Evolutionary conservation across 1,140 invertebrate genomes (phyloP), one percentile per base, ranked within the genome.

Genomic region (Ganaspis sp.): DNA sequence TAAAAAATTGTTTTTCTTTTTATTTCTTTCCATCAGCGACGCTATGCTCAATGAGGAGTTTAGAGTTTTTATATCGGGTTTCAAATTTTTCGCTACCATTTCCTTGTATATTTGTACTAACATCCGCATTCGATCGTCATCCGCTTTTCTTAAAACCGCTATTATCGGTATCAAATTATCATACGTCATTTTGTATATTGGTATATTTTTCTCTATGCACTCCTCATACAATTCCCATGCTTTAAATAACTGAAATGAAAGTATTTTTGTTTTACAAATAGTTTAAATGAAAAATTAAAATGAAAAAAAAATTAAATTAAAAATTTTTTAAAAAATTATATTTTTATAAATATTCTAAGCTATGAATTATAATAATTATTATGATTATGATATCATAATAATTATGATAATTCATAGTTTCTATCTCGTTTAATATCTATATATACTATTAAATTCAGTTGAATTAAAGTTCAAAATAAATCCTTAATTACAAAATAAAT

Each of bases 21-120:
- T 1, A 69, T 34, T 6, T 23, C 0, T 21, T 3, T n/a, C 34
- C 1, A 77, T 38, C 4, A 70, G 42, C 23, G n/a, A 0, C 72
- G 12, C 17, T 6, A 69, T 76, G 3, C 85, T 92, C 8, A 98
- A 89, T 76, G 94, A 91, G 0, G 94, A 87, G 87, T 97, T 97
- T 17, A 98, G 89, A 0, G 96, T 98, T 2, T 90, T 90, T 4
- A 96, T 69, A 90, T 97, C 95, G 42, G 97, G 97, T 64, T 82
- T 74, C 0, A 96, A 19, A 64, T 92, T 90, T 53, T 90, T 87
- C 38, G 87, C 70, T 1, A 90, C 89, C 93, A 97, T 96, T 82
- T 92, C 85, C 26, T 79, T 70, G 29, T 97, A 85, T 23, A 95
- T 73, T 19, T 94, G 90, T 82, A 90, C 85, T 8, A 96, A 85